Base-by-base conservation (phyloP, 2,888 invertebrate genomes). In the Zelleria hepariella region DNA sequence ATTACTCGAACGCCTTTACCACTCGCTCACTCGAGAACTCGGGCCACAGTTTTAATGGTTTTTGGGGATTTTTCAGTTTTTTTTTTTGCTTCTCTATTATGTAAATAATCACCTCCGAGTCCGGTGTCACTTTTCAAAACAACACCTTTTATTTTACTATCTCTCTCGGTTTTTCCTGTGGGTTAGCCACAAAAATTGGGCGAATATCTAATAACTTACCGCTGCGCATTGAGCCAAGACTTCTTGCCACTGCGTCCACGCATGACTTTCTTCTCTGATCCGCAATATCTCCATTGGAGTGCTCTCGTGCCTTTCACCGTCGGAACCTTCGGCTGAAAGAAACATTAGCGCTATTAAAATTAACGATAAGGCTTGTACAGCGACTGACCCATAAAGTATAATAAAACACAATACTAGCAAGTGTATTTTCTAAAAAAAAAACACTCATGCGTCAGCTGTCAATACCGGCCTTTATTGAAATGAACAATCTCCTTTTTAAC, bases 171-270 rank as follows among this genome's bases (percentile, higher is more conserved):
- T 24, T n/a, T 48, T 15, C 2, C n/a, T 6, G 18, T 27, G 27
- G 15, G 21, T 25, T 64, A 68, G 68, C 63, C 65, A 69, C 58
- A 54, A 21, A 48, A 60, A 32, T 23, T 58, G 48, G 10, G 32
- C 56, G 47, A 52, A 10, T 5, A 3, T 51, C 20, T 32, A 18
- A 21, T 1, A 25, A 76, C 87, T 80, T 67, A 94, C 94, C 81
- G 96, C 93, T 70, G 94, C 93, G 78, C 98, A 98, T 75, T 96
- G 97, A 59, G 94, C 92, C 53, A 97, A 92, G 61, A 98, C 98
- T 69, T 95, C 94, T 72, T 96, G 94, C 96, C 97, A 98, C 74
- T 95, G 95, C 68, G 95, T 94, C 75, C 94, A 91, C 5, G 97
- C 97, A 75, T 96, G 94, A 64, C 93, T 93, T 75, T 98, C 97